Percentiles rank a stretch among this genome's conserved stretches.
These are phyloP conservation scores for Rhynchopsitta pachyrhyncha DNA, from an alignment of 2,113 vertebrate genomes.

Conservation along the genomic window DNA sequence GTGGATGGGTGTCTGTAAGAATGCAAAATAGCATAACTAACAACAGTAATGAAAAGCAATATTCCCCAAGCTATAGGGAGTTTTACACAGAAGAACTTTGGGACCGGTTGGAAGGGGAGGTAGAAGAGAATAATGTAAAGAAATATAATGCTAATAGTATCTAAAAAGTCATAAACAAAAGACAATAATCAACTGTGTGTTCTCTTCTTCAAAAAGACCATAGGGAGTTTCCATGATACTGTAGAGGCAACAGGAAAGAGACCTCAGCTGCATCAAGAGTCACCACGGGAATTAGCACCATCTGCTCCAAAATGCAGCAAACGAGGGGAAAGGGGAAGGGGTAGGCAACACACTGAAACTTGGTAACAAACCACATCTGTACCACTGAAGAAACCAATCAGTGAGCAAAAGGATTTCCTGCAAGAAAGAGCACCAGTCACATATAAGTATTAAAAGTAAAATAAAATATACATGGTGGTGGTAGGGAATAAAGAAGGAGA, in stretches of 20 bases:
- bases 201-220: conserved; percentile 23
- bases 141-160: conserved; percentile 42
- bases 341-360: neutral
- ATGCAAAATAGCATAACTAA: neutral
- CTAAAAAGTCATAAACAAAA: conserved; percentile 52
- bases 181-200: conserved; percentile 8
- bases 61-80: neutral
- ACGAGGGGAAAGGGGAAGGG: neutral
- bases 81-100: neutral
- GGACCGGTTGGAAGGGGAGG: neutral
- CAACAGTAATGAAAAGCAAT: neutral
- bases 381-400: neutral
- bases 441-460: neutral
- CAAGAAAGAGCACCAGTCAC: neutral
- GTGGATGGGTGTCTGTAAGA: neutral
- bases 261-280: conserved; percentile 33
- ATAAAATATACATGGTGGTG: neutral
- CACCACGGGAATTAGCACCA: conserved; percentile 27
- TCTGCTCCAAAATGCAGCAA: conserved; percentile 4
- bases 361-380: neutral
- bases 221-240: neutral
- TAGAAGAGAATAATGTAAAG: neutral
- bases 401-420: neutral
- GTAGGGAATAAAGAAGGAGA: neutral
- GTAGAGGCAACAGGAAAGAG: conserved; percentile 31